A percentile compares a stretch with the other conserved stretches of the same genome.
These are phyloP conservation scores for Phylloscopus trochiloides DNA, from an alignment of 2,113 vertebrate genomes.

Conservation along the genomic window DNA sequence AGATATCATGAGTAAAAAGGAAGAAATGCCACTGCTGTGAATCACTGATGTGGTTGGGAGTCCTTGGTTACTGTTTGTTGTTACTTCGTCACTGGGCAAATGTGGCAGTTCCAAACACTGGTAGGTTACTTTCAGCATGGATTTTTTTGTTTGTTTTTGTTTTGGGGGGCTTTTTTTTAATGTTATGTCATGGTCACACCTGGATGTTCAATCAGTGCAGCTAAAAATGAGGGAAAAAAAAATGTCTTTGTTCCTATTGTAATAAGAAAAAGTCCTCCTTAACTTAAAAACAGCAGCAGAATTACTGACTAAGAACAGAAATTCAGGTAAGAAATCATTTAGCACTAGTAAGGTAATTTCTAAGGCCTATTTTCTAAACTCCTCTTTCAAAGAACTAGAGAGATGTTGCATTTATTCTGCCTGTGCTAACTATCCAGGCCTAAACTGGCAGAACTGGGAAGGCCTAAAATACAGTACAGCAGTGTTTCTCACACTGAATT, in stretches of 20 bases:
- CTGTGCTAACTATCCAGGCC: background rate
- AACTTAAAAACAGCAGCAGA: background rate
- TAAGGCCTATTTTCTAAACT: background rate
- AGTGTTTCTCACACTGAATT: background rate
- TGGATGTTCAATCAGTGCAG: background rate
- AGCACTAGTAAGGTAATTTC: background rate
- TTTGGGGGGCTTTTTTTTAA: background rate
- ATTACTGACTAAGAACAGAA: background rate
- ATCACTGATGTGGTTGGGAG: background rate
- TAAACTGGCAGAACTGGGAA: background rate
- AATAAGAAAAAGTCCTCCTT: background rate
- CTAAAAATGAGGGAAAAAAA: background rate
- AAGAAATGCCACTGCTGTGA: background rate
- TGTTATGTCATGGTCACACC: background rate
- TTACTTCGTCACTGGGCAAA: background rate
- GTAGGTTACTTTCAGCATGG: background rate
- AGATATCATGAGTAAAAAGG: background rate
- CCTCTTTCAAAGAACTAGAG: background rate
- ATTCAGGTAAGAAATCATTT: background rate
- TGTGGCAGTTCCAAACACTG: background rate
- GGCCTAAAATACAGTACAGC: background rate
- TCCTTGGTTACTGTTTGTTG: background rate
- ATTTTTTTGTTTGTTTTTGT: background rate
- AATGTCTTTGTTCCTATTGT: background rate
- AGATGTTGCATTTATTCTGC: background rate